Evolutionary conservation across 2,113 vertebrate genomes (phyloP), one percentile per base, ranked within the genome.

Genomic region (Cephalophus harveyi): DNA sequence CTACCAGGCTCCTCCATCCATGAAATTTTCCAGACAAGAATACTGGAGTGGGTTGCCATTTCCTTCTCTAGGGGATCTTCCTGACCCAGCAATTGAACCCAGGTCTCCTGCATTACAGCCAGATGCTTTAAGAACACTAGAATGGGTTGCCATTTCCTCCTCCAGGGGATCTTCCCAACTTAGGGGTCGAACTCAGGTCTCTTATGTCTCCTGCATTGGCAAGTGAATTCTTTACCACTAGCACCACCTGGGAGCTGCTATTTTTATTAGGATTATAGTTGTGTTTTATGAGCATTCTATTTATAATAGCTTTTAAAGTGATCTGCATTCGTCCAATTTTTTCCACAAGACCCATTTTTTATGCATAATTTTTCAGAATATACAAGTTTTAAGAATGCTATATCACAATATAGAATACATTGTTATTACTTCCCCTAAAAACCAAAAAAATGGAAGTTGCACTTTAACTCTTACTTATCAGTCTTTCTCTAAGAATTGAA

Each of bases 161-260:
- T 40, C n/a, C 10, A 40, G n/a, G 1, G 64, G 10, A 71, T 71
- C 19, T 71, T 71, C 5, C 67, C n/a, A 71, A 36, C n/a, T 36
- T 71, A 71, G 5, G 19, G 10, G 19, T 23, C 1, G 1, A 71
- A 36, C 10, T 9, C 5, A 0, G 8, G n/a, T 71, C n/a, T 71
- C 19, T 71, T 36, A 71, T 6, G 5, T 71, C 19, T 71, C n/a
- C n/a, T 71, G 10, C 67, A 71, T 12, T 71, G 19, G 67, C 67
- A 71, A 11, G 19, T 36, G n/a, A 21, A 23, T 40, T 71, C 19
- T 71, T 40, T 23, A 71, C 19, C 19, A 12, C n/a, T 40, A 40
- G 5, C 19, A 2, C 67, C 67, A 71, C 19, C n/a, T 71, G 67
- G 67, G 21, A 71, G 14, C 21, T n/a, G 55, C 1, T 74, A 28